These are phyloP conservation scores for Andrena hattorfiana DNA, from an alignment of 2,888 invertebrate genomes.

Conservation along the genomic window DNA sequence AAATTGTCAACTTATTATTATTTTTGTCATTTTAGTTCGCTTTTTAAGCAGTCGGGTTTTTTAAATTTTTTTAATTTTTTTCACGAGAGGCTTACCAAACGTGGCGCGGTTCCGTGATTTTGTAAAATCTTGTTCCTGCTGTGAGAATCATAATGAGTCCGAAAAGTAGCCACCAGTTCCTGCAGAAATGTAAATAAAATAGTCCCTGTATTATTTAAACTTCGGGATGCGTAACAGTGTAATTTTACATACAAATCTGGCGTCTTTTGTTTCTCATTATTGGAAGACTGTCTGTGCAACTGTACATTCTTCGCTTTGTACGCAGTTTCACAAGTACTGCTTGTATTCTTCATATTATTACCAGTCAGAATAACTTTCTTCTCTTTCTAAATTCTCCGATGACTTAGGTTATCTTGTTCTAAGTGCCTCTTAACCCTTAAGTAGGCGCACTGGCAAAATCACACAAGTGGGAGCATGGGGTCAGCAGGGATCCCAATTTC, in stretches of 20 bases:
- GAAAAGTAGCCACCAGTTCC: slow-evolving; percentile 90
- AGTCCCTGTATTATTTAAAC: neutral
- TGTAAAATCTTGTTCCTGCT: slow-evolving; percentile 92
- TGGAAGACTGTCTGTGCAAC: neutral
- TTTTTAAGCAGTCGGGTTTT: too few species aligned
- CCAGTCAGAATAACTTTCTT: neutral
- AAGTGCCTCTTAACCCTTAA: neutral
- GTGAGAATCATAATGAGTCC: slow-evolving; percentile 89
- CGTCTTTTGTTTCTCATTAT: slow-evolving; percentile 14
- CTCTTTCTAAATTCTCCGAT: neutral
- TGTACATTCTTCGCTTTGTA: slow-evolving; percentile 33
- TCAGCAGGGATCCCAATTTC: too few species aligned
- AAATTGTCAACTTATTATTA: too few species aligned
- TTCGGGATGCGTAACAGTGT: neutral
- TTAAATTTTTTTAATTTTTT: too few species aligned
- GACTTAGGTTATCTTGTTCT: slow-evolving; percentile 5
- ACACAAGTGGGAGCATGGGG: too few species aligned
- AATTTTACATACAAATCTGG: slow-evolving; percentile 54
- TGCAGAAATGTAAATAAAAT: slow-evolving; percentile 71
- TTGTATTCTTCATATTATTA: slow-evolving; percentile 44
- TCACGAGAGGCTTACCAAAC: slow-evolving; percentile 90
- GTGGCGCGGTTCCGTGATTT: slow-evolving; percentile 96
- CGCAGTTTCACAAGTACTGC: neutral
- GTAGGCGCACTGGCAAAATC: too few species aligned
- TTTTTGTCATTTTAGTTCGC: too few species aligned